Evolutionary conservation across 2,797 vertebrate species (phyloP).

Genomic region (Pseudochromis fuscus): DNA sequence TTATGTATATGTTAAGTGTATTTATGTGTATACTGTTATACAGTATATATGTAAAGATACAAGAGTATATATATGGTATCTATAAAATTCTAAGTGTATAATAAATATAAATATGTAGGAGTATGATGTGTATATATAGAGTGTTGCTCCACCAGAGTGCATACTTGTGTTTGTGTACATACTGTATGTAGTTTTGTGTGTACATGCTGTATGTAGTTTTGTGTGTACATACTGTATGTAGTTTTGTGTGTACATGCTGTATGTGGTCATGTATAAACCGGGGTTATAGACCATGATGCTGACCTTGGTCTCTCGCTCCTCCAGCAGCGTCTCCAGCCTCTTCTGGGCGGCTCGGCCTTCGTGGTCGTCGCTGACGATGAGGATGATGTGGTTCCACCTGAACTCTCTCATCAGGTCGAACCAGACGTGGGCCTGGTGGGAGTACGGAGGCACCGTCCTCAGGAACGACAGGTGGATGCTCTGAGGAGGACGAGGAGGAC

Average conservation of each 20-base stretch:
- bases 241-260: too few relatives aligned
- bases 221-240: too few relatives aligned
- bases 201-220: too few relatives aligned
- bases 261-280: too few relatives aligned
- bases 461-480: slow-evolving; percentile 97
- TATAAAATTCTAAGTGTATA: too few relatives aligned
- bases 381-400: slow-evolving; percentile 95
- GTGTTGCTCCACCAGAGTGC: too few relatives aligned
- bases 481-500: slow-evolving; percentile 73
- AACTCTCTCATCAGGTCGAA: slow-evolving; percentile 98
- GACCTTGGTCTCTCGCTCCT: slow-evolving; percentile 96
- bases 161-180: too few relatives aligned
- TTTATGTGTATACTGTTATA: background rate
- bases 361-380: slow-evolving; percentile 95
- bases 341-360: slow-evolving; percentile 96
- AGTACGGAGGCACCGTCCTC: slow-evolving; percentile 94
- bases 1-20: background rate
- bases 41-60: too few relatives aligned
- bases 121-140: too few relatives aligned
- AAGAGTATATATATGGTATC: too few relatives aligned
- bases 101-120: too few relatives aligned
- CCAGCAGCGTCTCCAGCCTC: slow-evolving; percentile 94
- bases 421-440: slow-evolving; percentile 96
- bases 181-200: too few relatives aligned
- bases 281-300: slow-evolving; percentile 54